These are phyloP conservation scores for Marronus borbonicus DNA, from an alignment of 2,888 invertebrate species.

Conservation along the genomic window DNA sequence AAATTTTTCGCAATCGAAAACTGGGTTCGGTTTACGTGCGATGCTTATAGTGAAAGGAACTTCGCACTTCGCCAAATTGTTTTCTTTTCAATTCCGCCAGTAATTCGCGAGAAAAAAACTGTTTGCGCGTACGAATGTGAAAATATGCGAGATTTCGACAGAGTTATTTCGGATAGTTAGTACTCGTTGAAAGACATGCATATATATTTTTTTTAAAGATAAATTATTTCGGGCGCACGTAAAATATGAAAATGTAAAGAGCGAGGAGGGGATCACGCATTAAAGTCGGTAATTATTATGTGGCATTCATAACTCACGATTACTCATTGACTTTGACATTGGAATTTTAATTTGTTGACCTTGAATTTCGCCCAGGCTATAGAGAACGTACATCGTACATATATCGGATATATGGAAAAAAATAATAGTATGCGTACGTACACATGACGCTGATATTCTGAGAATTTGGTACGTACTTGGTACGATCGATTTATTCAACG, in stretches of 20 bases:
- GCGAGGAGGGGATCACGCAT: background rate
- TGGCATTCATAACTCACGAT: slow-evolving; percentile 12
- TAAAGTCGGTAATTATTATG: slow-evolving; percentile 33
- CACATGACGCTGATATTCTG: background rate
- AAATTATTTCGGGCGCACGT: background rate
- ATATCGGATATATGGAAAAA: slow-evolving; percentile 12
- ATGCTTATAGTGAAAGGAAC: background rate
- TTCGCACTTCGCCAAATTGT: background rate
- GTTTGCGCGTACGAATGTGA: background rate
- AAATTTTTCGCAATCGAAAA: background rate
- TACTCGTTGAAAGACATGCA: slow-evolving; percentile 2
- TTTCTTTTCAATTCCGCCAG: background rate
- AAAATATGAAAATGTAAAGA: background rate
- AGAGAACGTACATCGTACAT: background rate
- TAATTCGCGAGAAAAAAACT: background rate
- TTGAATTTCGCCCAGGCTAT: slow-evolving; percentile 16
- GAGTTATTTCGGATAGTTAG: slow-evolving; percentile 6
- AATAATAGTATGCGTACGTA: background rate
- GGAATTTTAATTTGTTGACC: slow-evolving; percentile 31
- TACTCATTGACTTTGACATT: slow-evolving; percentile 34
- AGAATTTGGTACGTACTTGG: background rate
- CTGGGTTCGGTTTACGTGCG: background rate
- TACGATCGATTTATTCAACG: background rate
- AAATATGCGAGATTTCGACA: background rate
- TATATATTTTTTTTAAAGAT: background rate